phyloP scores from a whole-genome alignment of 2,113 vertebrate genomes.

The Symphodus melops region DNA sequence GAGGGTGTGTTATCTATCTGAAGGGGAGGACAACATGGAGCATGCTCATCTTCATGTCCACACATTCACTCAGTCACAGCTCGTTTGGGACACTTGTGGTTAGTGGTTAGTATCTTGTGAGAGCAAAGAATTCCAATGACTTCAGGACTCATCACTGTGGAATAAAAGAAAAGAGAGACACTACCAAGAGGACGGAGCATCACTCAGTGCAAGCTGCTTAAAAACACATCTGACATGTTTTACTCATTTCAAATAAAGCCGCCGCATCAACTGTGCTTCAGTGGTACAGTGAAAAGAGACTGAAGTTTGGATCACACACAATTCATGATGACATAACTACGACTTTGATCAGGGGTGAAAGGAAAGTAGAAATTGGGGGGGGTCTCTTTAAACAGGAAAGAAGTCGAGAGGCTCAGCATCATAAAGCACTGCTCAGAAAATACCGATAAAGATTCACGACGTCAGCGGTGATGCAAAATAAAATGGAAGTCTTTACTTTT shows the following conservation, averaged over 20 bases:
- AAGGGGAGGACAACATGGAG: constrained; percentile 73
- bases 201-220: not conserved
- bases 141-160: not conserved
- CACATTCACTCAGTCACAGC: constrained; percentile 28
- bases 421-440: not conserved
- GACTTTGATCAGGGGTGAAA: not conserved
- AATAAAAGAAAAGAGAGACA: not conserved
- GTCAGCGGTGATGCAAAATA: not conserved
- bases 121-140: not conserved
- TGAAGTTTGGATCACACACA: not conserved
- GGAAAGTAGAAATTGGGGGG: not conserved
- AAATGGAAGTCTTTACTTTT: constrained; percentile 88
- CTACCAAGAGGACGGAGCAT: not conserved
- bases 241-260: too few species aligned
- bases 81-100: constrained; percentile 5
- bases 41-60: constrained; percentile 88
- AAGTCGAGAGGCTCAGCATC: not conserved
- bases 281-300: too few species aligned
- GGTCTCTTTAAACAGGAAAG: too few species aligned
- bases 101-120: not conserved
- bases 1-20: not conserved
- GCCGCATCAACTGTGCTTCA: too few species aligned
- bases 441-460: not conserved
- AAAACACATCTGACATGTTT: too few species aligned
- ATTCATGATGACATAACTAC: too few species aligned